Base-by-base conservation (phyloP, 2,888 invertebrate genomes). In the Dioctria linearis region DNA sequence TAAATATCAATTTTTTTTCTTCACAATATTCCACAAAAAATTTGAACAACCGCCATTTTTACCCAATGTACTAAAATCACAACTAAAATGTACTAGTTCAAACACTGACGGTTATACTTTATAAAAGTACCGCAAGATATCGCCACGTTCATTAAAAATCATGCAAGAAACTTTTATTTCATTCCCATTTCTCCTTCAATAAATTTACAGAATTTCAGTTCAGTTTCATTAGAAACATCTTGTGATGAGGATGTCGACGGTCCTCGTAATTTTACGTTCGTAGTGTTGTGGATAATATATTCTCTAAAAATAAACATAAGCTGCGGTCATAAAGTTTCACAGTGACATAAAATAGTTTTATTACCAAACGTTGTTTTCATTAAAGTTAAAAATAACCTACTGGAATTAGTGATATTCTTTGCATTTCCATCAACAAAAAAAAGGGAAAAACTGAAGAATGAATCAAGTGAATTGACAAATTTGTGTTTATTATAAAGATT, bases 281-380 rank as follows among this genome's bases (percentile, higher is more conserved):
- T 43, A 59, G 73, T 75, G 59, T 37, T 75, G 25, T 25, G 42
- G 46, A 13, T 43, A 40, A 75, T 59, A 42, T 59, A 13, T 59
- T 9, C 25, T 75, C 73, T 75, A 75, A 75, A 75, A 75, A 75
- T 75, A 75, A 75, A 75, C 73, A 57, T 43, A 59, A 59, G 25
- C 57, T 42, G 43, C 13, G 42, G 57, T 59, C 42, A 42, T 75
- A 75, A 43, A 13, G 43, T 59, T 59, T 75, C 43, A 25, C 63
- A 76, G 63, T 76, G 76, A 76, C 76, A 76, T 61, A 76, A 76
- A 76, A 63, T 76, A 61, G 76, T 76, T 76, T 76, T 63, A 76
- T 76, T 76, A 75, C 42, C 40, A 59, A 43, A 43, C 73, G 57
- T 59, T 75, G 73, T 59, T 57, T 75, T 59, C 59, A 42, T 75